Conservation (phyloP, 1,140 invertebrate species). For the Pteromalus puparum region DNA sequence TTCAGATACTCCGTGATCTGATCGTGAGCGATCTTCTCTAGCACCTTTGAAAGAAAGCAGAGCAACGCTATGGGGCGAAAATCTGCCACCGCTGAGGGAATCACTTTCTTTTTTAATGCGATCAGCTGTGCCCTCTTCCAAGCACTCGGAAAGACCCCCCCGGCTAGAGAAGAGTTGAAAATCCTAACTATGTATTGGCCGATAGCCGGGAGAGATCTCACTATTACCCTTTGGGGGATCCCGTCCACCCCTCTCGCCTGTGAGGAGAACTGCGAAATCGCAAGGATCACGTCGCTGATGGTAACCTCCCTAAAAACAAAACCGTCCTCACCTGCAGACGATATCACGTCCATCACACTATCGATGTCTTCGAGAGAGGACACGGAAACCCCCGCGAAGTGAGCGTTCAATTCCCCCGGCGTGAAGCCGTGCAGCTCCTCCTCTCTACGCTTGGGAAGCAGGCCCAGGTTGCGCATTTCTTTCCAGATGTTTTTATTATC, state of each 20-base stretch:
- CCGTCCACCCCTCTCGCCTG: slow-evolving; percentile 5
- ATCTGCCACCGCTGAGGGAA: background rate
- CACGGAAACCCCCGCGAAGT: no score
- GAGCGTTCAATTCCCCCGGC: no score
- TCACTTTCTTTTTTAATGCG: no score
- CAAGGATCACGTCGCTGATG: background rate
- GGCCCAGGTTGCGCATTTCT: no score
- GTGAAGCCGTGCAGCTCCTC: no score
- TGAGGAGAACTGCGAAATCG: slow-evolving; percentile 4
- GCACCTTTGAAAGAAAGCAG: slow-evolving; percentile 12
- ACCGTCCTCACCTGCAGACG: no score
- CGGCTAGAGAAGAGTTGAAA: background rate
- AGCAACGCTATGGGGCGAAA: background rate
- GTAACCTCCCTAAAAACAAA: no score
- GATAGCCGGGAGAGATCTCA: background rate
- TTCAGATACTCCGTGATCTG: background rate
- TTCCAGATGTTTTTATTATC: no score
- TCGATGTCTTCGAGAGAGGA: no score
- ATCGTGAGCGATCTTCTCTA: background rate
- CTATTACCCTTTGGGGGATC: background rate
- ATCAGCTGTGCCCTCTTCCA: background rate
- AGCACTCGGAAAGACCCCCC: background rate
- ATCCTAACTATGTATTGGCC: background rate
- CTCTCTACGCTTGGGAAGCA: no score
- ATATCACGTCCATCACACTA: no score